Evolutionary conservation across 2,888 invertebrate species (phyloP).

Genomic region (Agrotis exclamationis): DNA sequence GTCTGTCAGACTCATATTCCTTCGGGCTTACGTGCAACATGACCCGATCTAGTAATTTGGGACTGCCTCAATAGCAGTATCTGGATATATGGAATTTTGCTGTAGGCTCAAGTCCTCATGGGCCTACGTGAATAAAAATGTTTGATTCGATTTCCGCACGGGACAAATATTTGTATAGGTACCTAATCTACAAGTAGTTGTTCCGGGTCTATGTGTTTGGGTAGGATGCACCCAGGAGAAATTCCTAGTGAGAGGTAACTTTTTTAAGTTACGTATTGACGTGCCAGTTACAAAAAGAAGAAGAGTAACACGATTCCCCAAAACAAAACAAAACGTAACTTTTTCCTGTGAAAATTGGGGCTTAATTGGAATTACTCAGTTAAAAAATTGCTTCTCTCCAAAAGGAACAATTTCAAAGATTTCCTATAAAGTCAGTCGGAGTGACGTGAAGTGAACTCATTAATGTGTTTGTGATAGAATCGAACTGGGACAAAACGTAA

Average conservation of each 20-base stretch:
- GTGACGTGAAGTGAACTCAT: conserved; percentile 68
- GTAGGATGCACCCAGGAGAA: too few species aligned
- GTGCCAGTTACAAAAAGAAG: not conserved
- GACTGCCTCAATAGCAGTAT: not conserved
- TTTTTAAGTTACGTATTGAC: too few species aligned
- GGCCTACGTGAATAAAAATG: too few species aligned
- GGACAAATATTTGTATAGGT: too few species aligned
- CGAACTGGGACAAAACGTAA: conserved; percentile 72
- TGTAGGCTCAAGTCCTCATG: not conserved
- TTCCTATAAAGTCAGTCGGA: conserved; percentile 58
- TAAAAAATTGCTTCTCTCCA: conserved; percentile 20
- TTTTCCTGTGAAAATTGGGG: not conserved
- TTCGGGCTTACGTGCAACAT: not conserved
- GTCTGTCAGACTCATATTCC: too few species aligned
- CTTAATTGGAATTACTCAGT: conserved; percentile 31
- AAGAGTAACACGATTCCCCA: not conserved
- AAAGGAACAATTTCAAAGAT: conserved; percentile 39
- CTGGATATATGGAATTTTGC: not conserved
- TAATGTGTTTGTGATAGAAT: conserved; percentile 74
- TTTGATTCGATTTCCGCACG: too few species aligned
- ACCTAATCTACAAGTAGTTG: too few species aligned
- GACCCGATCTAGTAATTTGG: not conserved
- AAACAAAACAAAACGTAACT: not conserved
- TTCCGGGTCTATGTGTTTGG: too few species aligned
- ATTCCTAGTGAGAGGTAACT: too few species aligned